These are phyloP conservation scores for Helobdella robusta DNA, from an alignment of 2,888 invertebrate species.

Conservation along the genomic window DNA sequence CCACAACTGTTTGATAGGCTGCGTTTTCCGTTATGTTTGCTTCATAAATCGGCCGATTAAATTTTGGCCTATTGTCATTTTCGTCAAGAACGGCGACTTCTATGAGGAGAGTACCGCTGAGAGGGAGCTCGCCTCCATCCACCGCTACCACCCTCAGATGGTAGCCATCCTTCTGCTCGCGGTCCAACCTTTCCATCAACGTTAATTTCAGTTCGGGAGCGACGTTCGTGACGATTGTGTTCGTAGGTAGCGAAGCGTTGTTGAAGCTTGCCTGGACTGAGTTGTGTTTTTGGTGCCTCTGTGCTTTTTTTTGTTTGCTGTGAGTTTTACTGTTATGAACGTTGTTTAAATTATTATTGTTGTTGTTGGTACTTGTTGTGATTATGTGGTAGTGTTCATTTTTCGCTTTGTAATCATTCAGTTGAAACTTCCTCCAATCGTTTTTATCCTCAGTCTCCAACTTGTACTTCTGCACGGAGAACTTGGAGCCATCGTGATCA, in stretches of 20 bases:
- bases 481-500: conserved; percentile 27
- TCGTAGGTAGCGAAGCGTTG: too few species aligned
- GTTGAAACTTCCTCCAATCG: conserved; percentile 8
- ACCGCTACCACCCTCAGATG: conserved; percentile 22
- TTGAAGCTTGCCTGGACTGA: too few species aligned
- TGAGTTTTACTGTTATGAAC: too few species aligned
- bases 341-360: too few species aligned
- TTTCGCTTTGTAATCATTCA: too few species aligned
- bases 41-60: conserved; percentile 20
- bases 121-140: conserved; percentile 28
- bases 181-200: conserved; percentile 37
- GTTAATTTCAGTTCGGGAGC: conserved; percentile 27
- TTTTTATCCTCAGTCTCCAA: conserved; percentile 20
- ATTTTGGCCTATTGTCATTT: conserved; percentile 23
- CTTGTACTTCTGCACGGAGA: conserved; percentile 27
- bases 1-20: conserved; percentile 23
- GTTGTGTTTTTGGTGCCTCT: too few species aligned
- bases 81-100: conserved; percentile 26
- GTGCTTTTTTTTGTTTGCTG: too few species aligned
- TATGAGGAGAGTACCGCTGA: conserved; percentile 24
- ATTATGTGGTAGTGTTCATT: too few species aligned
- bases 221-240: too few species aligned
- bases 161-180: conserved; percentile 35
- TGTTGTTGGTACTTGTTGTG: too few species aligned
- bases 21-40: conserved; percentile 27